These are phyloP conservation scores for Periophthalmus modestus DNA, from an alignment of 2,113 vertebrate genomes.

Conservation along the genomic window DNA sequence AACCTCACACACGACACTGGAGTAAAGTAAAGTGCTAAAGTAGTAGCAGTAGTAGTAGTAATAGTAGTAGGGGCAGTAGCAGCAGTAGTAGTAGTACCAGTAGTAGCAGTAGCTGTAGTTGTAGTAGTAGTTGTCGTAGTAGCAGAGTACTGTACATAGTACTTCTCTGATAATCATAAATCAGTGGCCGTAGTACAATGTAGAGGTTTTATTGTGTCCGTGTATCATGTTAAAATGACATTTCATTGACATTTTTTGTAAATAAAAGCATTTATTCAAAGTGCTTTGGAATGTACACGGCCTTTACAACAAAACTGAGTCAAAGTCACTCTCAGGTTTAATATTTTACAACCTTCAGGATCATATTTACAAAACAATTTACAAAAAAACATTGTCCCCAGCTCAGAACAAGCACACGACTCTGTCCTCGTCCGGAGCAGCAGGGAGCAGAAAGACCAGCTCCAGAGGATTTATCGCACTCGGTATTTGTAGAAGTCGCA, in stretches of 20 bases:
- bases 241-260: conserved; percentile 16
- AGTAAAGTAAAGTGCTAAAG: too few relatives aligned
- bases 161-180: too few relatives aligned
- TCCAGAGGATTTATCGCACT: conserved; percentile 79
- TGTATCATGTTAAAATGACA: neutral
- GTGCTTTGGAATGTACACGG: conserved; percentile 61
- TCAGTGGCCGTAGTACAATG: neutral
- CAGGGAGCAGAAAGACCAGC: conserved; percentile 13
- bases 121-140: too few relatives aligned
- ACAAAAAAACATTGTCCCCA: conserved; percentile 52
- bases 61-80: too few relatives aligned
- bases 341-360: conserved; percentile 64
- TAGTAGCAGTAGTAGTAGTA: too few relatives aligned
- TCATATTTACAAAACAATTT: conserved; percentile 76
- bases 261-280: conserved; percentile 73
- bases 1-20: too few relatives aligned
- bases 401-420: conserved; percentile 30
- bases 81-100: too few relatives aligned
- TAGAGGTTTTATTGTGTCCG: neutral
- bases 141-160: too few relatives aligned
- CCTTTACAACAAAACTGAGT: conserved; percentile 34
- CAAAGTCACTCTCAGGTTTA: conserved; percentile 32
- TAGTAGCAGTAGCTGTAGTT: too few relatives aligned
- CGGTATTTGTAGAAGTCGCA: conserved; percentile 94
- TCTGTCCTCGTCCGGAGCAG: neutral